Evolutionary conservation across 2,113 vertebrate genomes (phyloP).

Genomic region (Gobiocypris rarus): DNA sequence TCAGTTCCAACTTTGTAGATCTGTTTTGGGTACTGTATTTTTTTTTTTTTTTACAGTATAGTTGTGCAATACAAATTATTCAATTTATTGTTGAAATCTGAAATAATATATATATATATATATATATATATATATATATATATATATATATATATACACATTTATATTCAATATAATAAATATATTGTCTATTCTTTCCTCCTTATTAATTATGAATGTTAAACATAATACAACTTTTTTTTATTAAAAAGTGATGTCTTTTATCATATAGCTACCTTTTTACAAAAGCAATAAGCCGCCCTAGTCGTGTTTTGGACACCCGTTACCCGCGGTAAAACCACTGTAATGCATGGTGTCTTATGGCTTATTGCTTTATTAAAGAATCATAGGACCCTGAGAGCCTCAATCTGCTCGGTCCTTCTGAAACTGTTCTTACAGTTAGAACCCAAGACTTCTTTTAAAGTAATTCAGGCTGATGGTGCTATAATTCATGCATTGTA

Average conservation of each 20-base stretch:
- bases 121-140: too few relatives aligned
- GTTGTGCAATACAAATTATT: too few relatives aligned
- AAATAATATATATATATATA: too few relatives aligned
- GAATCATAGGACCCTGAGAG: neutral
- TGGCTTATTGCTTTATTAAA: neutral
- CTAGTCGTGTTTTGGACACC: neutral
- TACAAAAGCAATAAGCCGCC: neutral
- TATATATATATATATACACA: too few relatives aligned
- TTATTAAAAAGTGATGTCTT: neutral
- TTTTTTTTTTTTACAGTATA: too few relatives aligned
- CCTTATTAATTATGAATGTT: neutral
- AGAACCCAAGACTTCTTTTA: neutral
- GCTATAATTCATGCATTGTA: neutral
- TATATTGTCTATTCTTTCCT: neutral
- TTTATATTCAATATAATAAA: neutral
- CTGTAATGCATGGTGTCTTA: neutral
- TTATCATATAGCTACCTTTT: neutral
- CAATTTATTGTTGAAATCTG: too few relatives aligned
- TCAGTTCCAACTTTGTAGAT: neutral
- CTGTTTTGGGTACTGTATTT: neutral
- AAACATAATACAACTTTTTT: neutral
- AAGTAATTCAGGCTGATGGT: neutral
- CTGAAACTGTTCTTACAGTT: neutral
- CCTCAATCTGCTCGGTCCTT: neutral
- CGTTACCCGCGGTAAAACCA: neutral